These are phyloP conservation scores for Chironomus tentans DNA, from an alignment of 2,888 invertebrate genomes.

Conservation along the genomic window DNA sequence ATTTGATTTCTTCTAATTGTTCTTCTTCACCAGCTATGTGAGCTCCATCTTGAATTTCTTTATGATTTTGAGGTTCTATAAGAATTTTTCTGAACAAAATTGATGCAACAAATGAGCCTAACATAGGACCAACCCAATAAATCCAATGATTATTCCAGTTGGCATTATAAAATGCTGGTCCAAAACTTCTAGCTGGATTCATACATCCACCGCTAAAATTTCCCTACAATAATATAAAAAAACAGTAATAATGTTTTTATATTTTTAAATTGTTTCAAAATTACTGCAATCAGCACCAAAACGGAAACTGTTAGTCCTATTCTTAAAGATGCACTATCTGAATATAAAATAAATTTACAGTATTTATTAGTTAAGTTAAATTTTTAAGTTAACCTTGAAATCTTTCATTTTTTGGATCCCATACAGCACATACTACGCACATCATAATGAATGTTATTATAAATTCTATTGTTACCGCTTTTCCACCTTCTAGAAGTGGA, in stretches of 20 bases:
- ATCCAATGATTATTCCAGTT: conserved; percentile 55
- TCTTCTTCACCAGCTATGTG: neutral
- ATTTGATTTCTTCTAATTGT: neutral
- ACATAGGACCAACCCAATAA: conserved; percentile 1
- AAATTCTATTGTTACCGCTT: conserved; percentile 56
- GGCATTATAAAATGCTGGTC: conserved; percentile 53
- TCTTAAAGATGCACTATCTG: neutral
- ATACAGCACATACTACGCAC: conserved; percentile 58
- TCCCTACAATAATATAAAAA: conserved; percentile 33
- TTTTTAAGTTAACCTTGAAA: neutral
- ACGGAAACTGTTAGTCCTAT: neutral
- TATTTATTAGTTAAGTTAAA: neutral
- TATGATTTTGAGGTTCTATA: neutral
- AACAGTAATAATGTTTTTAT: no score
- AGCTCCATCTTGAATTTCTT: neutral
- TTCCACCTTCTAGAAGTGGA: neutral
- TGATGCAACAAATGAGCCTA: neutral
- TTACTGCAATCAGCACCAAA: neutral
- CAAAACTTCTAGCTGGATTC: conserved; percentile 55
- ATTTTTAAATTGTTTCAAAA: neutral
- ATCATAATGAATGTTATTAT: conserved; percentile 54
- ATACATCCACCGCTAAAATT: conserved; percentile 55
- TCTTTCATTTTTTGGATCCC: conserved; percentile 51
- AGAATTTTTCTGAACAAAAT: neutral
- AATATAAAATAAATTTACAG: neutral